phyloP scores from a whole-genome alignment of 2,888 invertebrate species.

The Aphodius sticticus region DNA sequence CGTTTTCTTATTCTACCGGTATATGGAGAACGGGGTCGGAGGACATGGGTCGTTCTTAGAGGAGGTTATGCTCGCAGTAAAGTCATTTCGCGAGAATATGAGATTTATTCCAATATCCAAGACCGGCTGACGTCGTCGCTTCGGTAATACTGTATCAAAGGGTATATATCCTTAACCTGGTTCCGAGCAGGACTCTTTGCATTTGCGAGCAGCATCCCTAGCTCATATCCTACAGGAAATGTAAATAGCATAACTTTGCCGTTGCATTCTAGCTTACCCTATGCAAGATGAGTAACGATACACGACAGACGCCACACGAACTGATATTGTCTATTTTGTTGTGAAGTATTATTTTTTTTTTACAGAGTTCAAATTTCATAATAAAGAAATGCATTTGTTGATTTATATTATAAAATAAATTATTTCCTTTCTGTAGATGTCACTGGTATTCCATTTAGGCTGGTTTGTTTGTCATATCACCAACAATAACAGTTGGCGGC shows the following conservation, averaged over 20 bases:
- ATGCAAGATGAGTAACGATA: neutral
- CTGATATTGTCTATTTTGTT: no score
- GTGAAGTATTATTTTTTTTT: no score
- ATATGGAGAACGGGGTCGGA: neutral
- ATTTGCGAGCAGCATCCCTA: neutral
- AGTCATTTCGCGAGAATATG: conserved; percentile 4
- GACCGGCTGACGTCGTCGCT: neutral
- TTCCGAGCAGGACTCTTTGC: neutral
- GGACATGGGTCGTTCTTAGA: neutral
- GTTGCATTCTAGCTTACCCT: neutral
- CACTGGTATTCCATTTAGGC: conserved; percentile 10
- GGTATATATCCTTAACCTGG: conserved; percentile 4
- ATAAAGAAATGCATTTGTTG: no score
- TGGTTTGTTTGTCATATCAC: neutral
- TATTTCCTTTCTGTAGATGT: neutral
- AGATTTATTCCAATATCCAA: neutral
- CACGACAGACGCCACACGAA: no score
- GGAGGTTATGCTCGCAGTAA: neutral
- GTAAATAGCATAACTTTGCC: neutral
- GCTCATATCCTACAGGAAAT: neutral
- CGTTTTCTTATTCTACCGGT: neutral
- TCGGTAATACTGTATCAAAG: neutral
- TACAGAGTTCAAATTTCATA: no score
- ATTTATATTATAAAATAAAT: neutral
- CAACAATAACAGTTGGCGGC: no score